Evolutionary conservation across 2,113 vertebrate species (phyloP).

Genomic region (Sardina pilchardus): DNA sequence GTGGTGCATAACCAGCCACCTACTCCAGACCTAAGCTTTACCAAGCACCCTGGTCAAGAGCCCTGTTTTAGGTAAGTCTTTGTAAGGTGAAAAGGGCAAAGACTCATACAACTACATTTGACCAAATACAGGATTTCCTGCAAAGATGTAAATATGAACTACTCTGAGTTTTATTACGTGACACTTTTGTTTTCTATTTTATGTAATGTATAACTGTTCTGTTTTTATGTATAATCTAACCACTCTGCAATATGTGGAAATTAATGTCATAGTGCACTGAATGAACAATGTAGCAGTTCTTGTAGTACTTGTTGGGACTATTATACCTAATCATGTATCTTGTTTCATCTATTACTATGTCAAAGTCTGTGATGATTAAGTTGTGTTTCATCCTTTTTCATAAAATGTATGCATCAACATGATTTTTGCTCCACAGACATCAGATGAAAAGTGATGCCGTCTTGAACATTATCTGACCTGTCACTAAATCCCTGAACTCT

Average conservation of each 20-base stretch:
- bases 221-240: background rate
- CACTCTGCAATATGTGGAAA: background rate
- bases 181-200: background rate
- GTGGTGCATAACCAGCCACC: slow-evolving; percentile 53
- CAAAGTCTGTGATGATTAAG: background rate
- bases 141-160: background rate
- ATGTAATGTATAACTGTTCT: background rate
- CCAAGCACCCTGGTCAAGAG: slow-evolving; percentile 40
- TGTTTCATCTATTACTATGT: background rate
- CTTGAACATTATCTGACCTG: background rate
- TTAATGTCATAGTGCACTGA: too few relatives aligned
- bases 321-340: too few relatives aligned
- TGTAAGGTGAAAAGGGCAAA: background rate
- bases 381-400: background rate
- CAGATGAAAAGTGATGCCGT: background rate
- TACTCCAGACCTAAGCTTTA: slow-evolving; percentile 51
- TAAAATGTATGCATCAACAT: background rate
- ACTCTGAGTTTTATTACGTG: background rate
- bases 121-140: too few relatives aligned
- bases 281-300: background rate
- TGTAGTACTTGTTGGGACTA: background rate
- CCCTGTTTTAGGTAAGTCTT: slow-evolving; percentile 50
- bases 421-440: background rate
- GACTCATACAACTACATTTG: background rate
- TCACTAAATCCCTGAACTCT: too few relatives aligned